Conservation (phyloP, 2,113 vertebrate species). For the Pelusios castaneus region DNA sequence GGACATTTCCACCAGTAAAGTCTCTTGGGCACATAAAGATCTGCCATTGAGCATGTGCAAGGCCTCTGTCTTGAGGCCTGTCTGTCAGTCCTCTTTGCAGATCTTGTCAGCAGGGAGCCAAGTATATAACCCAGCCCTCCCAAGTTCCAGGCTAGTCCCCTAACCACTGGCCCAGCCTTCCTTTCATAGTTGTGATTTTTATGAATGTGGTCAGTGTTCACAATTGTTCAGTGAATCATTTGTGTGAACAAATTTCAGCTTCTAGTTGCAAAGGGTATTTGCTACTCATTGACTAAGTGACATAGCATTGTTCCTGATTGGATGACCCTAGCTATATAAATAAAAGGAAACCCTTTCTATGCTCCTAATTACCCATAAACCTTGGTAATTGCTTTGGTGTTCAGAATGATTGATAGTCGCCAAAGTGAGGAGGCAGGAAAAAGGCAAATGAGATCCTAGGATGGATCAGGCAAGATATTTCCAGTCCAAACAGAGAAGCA, state of each 20-base stretch:
- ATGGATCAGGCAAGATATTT: no score
- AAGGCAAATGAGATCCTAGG: no score
- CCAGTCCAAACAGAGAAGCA: no score
- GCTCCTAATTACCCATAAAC: background rate
- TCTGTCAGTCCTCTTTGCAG: fast-evolving
- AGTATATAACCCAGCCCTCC: background rate
- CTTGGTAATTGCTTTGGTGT: background rate
- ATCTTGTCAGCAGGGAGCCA: background rate
- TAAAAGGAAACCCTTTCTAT: no score
- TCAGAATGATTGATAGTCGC: background rate
- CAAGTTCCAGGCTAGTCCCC: background rate
- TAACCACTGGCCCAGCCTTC: background rate
- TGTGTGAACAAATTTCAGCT: background rate
- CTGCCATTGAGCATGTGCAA: no score
- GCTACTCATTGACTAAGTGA: background rate
- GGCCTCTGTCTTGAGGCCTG: no score
- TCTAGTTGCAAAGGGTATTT: background rate
- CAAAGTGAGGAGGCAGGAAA: no score
- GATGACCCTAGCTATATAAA: background rate
- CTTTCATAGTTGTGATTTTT: background rate
- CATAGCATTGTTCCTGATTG: background rate
- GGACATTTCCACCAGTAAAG: no score
- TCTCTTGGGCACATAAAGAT: no score
- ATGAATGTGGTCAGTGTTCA: background rate
- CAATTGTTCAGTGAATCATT: background rate